Evolutionary conservation across 2,113 vertebrate species (phyloP).

Genomic region (Apaloderma vittatum): DNA sequence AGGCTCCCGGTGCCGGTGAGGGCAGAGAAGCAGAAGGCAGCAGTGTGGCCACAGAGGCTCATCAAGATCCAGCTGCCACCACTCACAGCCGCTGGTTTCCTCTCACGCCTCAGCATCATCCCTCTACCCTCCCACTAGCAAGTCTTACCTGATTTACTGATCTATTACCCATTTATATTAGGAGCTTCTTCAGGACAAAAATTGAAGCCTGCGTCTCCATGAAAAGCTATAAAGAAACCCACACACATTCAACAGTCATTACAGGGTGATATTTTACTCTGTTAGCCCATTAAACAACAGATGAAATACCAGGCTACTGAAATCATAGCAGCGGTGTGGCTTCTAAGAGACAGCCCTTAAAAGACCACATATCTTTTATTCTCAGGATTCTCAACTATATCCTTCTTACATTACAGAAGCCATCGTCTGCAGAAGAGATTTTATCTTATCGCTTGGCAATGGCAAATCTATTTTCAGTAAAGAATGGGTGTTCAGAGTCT

Average conservation of each 20-base stretch:
- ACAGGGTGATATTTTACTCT: constrained; percentile 63
- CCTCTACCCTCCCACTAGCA: neutral
- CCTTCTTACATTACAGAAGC: neutral
- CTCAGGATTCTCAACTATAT: neutral
- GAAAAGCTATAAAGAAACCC: constrained; percentile 63
- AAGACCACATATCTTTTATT: constrained; percentile 19
- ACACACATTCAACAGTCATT: constrained; percentile 62
- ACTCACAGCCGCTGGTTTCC: neutral
- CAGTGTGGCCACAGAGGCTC: fast-evolving
- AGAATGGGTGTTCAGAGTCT: constrained; percentile 17
- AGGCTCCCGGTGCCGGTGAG: fast-evolving
- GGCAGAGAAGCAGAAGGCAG: neutral
- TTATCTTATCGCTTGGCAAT: constrained; percentile 17
- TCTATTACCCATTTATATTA: constrained; percentile 53
- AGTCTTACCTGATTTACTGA: constrained; percentile 51
- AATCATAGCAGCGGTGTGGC: neutral
- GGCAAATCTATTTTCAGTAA: constrained; percentile 44
- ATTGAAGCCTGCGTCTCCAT: constrained; percentile 30
- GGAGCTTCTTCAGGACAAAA: constrained; percentile 46
- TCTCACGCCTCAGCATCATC: neutral
- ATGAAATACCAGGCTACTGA: constrained; percentile 47
- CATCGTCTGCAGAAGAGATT: constrained; percentile 24
- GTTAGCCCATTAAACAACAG: constrained; percentile 68
- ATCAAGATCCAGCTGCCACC: fast-evolving
- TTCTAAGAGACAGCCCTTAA: constrained; percentile 44